These are phyloP conservation scores for Anthonomus grandis DNA, from an alignment of 1,140 invertebrate species.

Conservation along the genomic window DNA sequence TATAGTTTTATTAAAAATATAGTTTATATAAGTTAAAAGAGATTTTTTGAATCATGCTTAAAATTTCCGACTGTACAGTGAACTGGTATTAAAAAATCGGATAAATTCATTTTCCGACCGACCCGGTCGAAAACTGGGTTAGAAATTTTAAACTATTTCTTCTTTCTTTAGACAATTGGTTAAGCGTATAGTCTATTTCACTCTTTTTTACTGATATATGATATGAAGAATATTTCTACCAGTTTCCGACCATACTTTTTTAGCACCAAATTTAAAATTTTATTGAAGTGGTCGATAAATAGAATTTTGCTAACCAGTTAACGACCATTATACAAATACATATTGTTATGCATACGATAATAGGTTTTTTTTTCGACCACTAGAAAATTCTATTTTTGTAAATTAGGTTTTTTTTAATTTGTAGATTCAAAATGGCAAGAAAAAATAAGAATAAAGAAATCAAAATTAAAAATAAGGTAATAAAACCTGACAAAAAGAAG, in stretches of 20 bases:
- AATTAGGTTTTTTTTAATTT: not conserved
- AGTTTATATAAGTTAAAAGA: too few relatives aligned
- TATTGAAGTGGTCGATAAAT: not conserved
- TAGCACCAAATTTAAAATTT: slow-evolving; percentile 2
- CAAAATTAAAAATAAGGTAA: not conserved
- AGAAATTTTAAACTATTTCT: not conserved
- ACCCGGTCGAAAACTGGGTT: not conserved
- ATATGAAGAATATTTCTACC: too few relatives aligned
- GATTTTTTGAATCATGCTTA: too few relatives aligned
- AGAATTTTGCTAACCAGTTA: not conserved
- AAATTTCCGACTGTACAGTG: not conserved
- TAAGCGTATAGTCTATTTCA: not conserved
- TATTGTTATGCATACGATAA: slow-evolving; percentile 1
- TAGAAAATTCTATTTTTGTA: not conserved
- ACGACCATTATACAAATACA: not conserved
- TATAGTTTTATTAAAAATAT: too few relatives aligned
- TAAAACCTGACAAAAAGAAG: not conserved
- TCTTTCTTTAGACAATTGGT: not conserved
- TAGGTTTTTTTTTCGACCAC: not conserved
- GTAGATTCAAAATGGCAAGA: not conserved
- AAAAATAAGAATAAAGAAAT: too few relatives aligned
- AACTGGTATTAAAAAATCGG: slow-evolving; percentile 1
- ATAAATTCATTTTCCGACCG: not conserved
- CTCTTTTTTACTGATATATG: not conserved
- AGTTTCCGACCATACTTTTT: too few relatives aligned